phyloP scores from a whole-genome alignment of 2,888 invertebrate species.

The Pyralis farinalis region DNA sequence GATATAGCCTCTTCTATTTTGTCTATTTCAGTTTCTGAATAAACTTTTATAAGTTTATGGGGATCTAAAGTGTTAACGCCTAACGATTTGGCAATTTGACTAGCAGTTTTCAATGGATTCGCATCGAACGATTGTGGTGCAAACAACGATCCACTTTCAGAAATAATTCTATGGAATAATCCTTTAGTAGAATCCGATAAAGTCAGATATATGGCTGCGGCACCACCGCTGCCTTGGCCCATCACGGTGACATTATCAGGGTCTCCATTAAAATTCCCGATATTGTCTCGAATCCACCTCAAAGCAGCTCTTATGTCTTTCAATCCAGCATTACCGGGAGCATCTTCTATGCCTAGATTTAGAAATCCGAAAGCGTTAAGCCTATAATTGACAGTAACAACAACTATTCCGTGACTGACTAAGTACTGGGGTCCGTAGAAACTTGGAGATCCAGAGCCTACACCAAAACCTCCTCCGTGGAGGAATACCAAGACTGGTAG shows the following conservation, averaged over 20 bases:
- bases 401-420: constrained; percentile 56
- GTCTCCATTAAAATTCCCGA: constrained; percentile 57
- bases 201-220: constrained; percentile 61
- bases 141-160: constrained; percentile 61
- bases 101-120: constrained; percentile 51
- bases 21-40: constrained; percentile 41
- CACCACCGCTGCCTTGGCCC: constrained; percentile 69
- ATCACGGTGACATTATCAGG: constrained; percentile 67
- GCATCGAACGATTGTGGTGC: constrained; percentile 57
- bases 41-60: constrained; percentile 47
- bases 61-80: constrained; percentile 47
- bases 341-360: constrained; percentile 56
- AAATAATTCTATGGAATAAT: constrained; percentile 61
- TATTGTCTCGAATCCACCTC: constrained; percentile 65
- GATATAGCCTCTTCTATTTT: constrained; percentile 62
- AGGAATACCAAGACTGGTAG: constrained; percentile 69
- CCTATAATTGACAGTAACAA: constrained; percentile 75
- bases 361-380: constrained; percentile 71
- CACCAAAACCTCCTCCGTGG: constrained; percentile 74
- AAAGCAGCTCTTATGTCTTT: constrained; percentile 71
- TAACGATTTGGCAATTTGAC: constrained; percentile 60
- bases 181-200: constrained; percentile 62
- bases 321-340: constrained; percentile 71
- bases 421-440: constrained; percentile 72
- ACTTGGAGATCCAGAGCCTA: constrained; percentile 60